phyloP scores from a whole-genome alignment of 2,797 vertebrate species.

The Spinus olivaceus region DNA sequence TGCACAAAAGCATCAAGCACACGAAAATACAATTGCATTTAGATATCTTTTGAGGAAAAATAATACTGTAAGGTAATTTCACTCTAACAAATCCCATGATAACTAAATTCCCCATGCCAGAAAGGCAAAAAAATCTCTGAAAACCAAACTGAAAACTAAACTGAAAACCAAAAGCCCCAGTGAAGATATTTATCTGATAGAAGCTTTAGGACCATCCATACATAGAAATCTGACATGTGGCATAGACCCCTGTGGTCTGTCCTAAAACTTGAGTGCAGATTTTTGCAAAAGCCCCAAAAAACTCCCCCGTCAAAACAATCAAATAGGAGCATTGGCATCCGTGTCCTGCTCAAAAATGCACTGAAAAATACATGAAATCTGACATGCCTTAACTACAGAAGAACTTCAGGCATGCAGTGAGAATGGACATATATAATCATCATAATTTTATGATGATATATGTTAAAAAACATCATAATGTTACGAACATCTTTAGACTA shows the following conservation, averaged over 20 bases:
- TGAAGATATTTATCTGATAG: background rate
- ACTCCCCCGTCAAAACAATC: background rate
- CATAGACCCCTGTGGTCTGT: background rate
- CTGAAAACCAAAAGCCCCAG: background rate
- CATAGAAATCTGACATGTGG: background rate
- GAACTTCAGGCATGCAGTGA: background rate
- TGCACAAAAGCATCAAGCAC: background rate
- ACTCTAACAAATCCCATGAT: background rate
- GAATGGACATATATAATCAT: background rate
- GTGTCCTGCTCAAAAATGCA: background rate
- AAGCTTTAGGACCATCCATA: background rate
- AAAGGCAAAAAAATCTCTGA: background rate
- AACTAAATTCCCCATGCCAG: background rate
- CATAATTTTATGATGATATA: background rate
- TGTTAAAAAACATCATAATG: background rate
- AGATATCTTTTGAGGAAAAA: background rate
- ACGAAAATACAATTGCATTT: background rate
- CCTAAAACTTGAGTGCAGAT: background rate
- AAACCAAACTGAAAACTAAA: background rate
- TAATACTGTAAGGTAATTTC: background rate
- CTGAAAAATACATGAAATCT: background rate
- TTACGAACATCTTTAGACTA: background rate
- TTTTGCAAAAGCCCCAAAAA: background rate
- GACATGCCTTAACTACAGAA: background rate
- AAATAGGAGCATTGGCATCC: background rate